Evolutionary conservation across 1,140 invertebrate species (phyloP).

Genomic region (Pantala flavescens): DNA sequence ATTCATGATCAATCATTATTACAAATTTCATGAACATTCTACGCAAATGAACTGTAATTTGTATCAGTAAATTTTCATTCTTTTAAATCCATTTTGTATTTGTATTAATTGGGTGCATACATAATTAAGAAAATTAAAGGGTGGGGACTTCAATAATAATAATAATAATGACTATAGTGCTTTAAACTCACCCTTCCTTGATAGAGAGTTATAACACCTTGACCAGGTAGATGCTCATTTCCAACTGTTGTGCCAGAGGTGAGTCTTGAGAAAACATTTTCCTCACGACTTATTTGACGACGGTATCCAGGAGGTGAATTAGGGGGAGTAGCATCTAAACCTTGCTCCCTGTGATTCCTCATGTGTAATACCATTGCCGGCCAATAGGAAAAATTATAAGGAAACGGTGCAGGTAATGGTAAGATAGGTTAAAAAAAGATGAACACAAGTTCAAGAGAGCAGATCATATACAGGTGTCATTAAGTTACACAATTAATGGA

Average conservation of each 20-base stretch:
- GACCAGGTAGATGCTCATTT: constrained; percentile 42
- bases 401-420: constrained; percentile 11
- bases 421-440: not conserved
- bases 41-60: no score
- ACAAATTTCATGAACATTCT: no score
- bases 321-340: constrained; percentile 44
- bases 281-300: constrained; percentile 50
- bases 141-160: no score
- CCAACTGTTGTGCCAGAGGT: constrained; percentile 49
- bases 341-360: constrained; percentile 39
- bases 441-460: not conserved
- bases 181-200: constrained; percentile 44
- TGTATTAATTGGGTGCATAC: no score
- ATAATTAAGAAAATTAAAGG: no score
- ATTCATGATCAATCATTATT: no score
- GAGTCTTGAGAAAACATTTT: constrained; percentile 72
- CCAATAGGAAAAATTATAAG: constrained; percentile 29
- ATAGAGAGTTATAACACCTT: constrained; percentile 54
- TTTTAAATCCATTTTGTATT: no score
- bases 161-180: no score
- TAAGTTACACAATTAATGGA: not conserved
- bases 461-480: not conserved
- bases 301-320: constrained; percentile 54
- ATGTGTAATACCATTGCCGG: not conserved
- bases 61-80: no score